phyloP scores from a whole-genome alignment of 2,797 vertebrate species.

The Acrossocheilus fasciatus region DNA sequence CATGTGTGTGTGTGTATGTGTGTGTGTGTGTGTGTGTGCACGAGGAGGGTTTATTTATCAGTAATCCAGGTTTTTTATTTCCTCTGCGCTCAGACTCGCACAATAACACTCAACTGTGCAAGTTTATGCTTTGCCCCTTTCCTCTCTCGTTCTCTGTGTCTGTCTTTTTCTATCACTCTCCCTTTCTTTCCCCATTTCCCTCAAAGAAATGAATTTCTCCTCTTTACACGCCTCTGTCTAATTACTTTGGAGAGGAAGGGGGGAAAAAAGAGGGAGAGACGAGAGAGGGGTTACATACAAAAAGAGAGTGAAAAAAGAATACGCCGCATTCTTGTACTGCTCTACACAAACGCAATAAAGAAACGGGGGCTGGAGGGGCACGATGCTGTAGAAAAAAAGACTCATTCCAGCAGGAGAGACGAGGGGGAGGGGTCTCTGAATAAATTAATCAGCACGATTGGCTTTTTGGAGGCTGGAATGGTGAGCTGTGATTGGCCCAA shows the following conservation, averaged over 20 bases:
- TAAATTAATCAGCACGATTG: slow-evolving; percentile 92
- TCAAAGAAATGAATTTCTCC: slow-evolving; percentile 80
- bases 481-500: slow-evolving; percentile 73
- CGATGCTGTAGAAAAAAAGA: slow-evolving; percentile 50
- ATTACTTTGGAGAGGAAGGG: slow-evolving; percentile 76
- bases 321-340: slow-evolving; percentile 80
- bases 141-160: slow-evolving; percentile 57
- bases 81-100: slow-evolving; percentile 64
- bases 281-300: slow-evolving; percentile 73
- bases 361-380: slow-evolving; percentile 61
- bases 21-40: not conserved
- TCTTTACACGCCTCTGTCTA: slow-evolving; percentile 81
- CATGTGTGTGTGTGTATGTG: not conserved
- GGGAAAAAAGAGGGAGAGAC: slow-evolving; percentile 52
- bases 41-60: slow-evolving; percentile 73
- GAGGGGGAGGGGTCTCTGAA: slow-evolving; percentile 72
- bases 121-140: slow-evolving; percentile 69
- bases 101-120: slow-evolving; percentile 77
- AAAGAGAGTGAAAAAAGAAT: slow-evolving; percentile 83
- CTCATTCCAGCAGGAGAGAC: slow-evolving; percentile 55
- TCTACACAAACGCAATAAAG: slow-evolving; percentile 80
- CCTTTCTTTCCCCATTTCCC: slow-evolving; percentile 68
- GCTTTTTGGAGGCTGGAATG: slow-evolving; percentile 78
- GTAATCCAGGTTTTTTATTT: slow-evolving; percentile 75
- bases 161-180: slow-evolving; percentile 60